These are phyloP conservation scores for Chloropsis cyanopogon DNA, from an alignment of 2,113 vertebrate species.

Conservation along the genomic window DNA sequence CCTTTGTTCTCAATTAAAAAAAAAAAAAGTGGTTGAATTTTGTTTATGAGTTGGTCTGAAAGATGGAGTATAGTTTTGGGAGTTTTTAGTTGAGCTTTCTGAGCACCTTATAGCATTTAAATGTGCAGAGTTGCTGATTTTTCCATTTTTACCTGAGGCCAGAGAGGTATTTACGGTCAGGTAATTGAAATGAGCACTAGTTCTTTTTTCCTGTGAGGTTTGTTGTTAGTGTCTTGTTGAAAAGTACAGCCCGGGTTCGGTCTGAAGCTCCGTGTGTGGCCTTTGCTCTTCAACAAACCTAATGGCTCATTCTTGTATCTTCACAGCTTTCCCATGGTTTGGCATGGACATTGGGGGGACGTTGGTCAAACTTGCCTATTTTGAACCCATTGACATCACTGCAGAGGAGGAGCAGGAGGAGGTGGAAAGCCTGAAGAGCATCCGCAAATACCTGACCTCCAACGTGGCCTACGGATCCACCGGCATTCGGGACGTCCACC, in stretches of 20 bases:
- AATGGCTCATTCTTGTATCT: background rate
- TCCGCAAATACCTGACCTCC: slow-evolving; percentile 81
- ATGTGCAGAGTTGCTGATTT: background rate
- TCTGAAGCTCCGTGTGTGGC: background rate
- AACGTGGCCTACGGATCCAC: slow-evolving; percentile 83
- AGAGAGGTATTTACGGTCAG: background rate
- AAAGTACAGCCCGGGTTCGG: background rate
- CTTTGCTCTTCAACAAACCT: background rate
- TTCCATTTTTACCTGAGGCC: background rate
- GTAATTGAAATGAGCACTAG: background rate
- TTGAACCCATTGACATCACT: slow-evolving; percentile 83
- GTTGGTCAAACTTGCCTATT: slow-evolving; percentile 80
- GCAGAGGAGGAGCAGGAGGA: slow-evolving; percentile 84
- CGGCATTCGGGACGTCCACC: slow-evolving; percentile 80
- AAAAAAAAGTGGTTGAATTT: background rate
- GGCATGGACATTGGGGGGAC: slow-evolving; percentile 85
- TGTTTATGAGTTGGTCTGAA: background rate
- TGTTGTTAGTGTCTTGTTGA: background rate
- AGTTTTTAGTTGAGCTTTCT: background rate
- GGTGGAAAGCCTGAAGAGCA: slow-evolving; percentile 84
- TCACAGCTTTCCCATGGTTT: slow-evolving; percentile 82
- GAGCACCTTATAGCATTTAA: background rate
- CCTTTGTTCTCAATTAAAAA: background rate
- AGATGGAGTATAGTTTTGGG: background rate
- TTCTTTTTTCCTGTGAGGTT: background rate